These are phyloP conservation scores for Euglossa dilemma DNA, from an alignment of 1,140 invertebrate species.

Conservation along the genomic window DNA sequence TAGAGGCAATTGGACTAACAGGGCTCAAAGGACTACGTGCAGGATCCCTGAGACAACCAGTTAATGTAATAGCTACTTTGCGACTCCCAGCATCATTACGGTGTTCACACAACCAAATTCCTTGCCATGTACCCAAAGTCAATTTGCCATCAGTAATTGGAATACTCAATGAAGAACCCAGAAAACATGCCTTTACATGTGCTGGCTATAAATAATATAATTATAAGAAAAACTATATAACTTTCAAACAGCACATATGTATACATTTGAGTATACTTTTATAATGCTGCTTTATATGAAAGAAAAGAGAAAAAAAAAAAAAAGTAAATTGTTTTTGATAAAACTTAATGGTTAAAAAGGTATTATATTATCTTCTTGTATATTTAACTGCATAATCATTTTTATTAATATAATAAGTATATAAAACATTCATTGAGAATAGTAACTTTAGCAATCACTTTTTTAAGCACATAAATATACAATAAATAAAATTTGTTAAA, in stretches of 20 bases:
- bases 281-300: background rate
- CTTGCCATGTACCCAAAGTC: conserved; percentile 98
- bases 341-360: background rate
- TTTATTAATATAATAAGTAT: background rate
- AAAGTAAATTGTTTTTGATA: background rate
- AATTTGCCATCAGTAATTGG: conserved; percentile 97
- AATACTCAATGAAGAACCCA: conserved; percentile 96
- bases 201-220: conserved; percentile 90
- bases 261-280: background rate
- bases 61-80: conserved; percentile 95
- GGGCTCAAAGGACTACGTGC: conserved; percentile 92
- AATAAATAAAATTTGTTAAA: background rate
- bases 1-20: conserved; percentile 92
- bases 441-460: background rate
- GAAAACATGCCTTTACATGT: conserved; percentile 97
- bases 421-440: background rate
- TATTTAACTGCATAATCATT: background rate
- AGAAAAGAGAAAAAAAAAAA: background rate
- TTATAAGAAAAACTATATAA: conserved; percentile 54
- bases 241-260: conserved; percentile 5
- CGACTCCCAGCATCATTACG: conserved; percentile 96
- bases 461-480: background rate
- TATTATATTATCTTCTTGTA: background rate
- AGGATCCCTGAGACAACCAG: conserved; percentile 92
- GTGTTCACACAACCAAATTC: conserved; percentile 98